These are phyloP conservation scores for Anthoscopus minutus DNA, from an alignment of 2,113 vertebrate genomes.

Conservation along the genomic window DNA sequence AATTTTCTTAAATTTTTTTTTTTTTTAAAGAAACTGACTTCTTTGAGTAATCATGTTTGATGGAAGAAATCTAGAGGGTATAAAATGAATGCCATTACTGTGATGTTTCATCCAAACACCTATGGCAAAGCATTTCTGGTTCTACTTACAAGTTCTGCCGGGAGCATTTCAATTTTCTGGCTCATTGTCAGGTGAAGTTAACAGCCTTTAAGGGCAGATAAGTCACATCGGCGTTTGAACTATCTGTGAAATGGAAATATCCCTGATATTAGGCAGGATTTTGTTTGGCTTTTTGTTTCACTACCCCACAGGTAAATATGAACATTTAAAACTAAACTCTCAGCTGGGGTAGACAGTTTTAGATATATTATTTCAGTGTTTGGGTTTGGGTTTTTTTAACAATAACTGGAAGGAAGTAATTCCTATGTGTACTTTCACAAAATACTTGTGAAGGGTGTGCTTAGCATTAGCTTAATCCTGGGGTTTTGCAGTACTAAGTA, in stretches of 20 bases:
- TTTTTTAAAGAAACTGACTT: background rate
- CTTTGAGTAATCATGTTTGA: background rate
- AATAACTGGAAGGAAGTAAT: background rate
- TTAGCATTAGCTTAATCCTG: background rate
- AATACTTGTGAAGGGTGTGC: background rate
- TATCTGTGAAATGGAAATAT: background rate
- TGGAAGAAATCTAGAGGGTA: background rate
- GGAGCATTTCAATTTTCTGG: slow-evolving; percentile 22
- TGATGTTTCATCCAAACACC: background rate
- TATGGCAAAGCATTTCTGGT: background rate
- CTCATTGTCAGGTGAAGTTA: slow-evolving; percentile 5
- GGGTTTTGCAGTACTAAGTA: background rate
- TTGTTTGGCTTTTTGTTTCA: background rate
- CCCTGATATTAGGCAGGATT: background rate
- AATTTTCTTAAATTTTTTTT: background rate
- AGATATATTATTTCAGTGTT: background rate
- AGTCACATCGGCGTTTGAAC: background rate
- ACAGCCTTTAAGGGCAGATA: background rate
- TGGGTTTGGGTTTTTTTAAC: too few species aligned
- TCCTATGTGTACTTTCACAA: background rate
- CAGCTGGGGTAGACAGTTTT: background rate
- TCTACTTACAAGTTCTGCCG: slow-evolving; percentile 5
- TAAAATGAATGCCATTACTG: background rate
- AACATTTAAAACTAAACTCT: background rate
- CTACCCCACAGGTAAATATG: background rate